Evolutionary conservation across 2,797 vertebrate species (phyloP).

Genomic region (Mastacembelus armatus): DNA sequence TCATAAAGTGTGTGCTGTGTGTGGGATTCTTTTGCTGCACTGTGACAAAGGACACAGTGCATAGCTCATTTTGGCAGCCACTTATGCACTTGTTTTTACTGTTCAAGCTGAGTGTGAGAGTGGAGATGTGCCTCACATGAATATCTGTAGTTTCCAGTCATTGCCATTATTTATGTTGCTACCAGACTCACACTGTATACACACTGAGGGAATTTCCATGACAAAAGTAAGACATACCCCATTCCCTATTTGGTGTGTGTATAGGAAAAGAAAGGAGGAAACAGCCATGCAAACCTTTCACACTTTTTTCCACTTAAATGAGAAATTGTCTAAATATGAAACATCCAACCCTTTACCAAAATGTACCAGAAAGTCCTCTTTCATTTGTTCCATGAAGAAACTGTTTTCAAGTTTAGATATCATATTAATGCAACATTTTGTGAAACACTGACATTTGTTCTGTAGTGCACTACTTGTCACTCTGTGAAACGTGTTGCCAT

Average conservation of each 20-base stretch:
- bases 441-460: constrained; percentile 4
- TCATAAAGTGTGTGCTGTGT: constrained; percentile 25
- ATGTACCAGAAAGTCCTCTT: no score
- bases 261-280: constrained; percentile 52
- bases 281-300: constrained; percentile 6
- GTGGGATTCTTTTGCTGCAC: background rate
- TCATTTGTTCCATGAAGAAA: background rate
- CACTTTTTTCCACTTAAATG: constrained; percentile 8
- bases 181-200: constrained; percentile 27
- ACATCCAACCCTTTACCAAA: background rate
- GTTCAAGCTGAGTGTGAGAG: background rate
- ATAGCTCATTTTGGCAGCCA: background rate
- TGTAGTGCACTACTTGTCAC: constrained; percentile 11
- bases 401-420: background rate
- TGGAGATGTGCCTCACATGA: constrained; percentile 11
- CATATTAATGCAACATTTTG: constrained; percentile 1
- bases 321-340: background rate
- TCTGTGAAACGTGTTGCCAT: background rate
- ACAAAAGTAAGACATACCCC: constrained; percentile 36
- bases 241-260: constrained; percentile 44
- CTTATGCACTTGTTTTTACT: background rate
- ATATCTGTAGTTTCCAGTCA: constrained; percentile 33
- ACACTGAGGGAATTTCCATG: constrained; percentile 58
- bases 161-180: constrained; percentile 48
- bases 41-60: background rate